phyloP scores from a whole-genome alignment of 1,140 invertebrate genomes.

The Lepidotrigona ventralis region DNA sequence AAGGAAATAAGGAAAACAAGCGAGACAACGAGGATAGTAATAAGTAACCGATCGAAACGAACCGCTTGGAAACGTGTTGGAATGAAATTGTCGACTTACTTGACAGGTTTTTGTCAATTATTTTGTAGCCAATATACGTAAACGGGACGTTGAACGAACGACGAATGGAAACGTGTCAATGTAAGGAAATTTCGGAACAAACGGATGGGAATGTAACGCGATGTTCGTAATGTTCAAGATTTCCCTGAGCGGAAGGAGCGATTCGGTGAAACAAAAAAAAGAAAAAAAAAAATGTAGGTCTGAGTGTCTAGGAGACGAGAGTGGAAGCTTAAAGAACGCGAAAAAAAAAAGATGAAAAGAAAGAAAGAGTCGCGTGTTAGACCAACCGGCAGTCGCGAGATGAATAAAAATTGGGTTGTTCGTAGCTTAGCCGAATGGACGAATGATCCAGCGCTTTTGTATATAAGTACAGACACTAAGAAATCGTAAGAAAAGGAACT shows the following conservation, averaged over 20 bases:
- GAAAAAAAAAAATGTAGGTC: neutral
- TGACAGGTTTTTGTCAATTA: constrained; percentile 73
- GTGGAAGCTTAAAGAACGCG: neutral
- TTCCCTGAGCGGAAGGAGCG: constrained; percentile 31
- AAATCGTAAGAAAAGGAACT: constrained; percentile 47
- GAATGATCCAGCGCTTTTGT: constrained; percentile 66
- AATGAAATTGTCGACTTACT: constrained; percentile 40
- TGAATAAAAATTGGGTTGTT: constrained; percentile 54
- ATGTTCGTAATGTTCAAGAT: constrained; percentile 23
- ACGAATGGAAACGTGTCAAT: constrained; percentile 14
- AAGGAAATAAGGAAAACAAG: no score
- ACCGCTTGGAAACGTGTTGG: neutral
- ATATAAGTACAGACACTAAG: constrained; percentile 59
- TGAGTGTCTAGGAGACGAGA: constrained; percentile 13
- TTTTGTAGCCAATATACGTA: constrained; percentile 67
- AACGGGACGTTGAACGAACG: constrained; percentile 21
- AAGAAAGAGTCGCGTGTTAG: constrained; percentile 54
- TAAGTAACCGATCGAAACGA: neutral
- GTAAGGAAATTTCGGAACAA: constrained; percentile 1
- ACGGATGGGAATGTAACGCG: neutral
- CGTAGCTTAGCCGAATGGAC: constrained; percentile 66
- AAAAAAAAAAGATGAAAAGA: constrained; percentile 31
- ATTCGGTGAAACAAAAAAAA: constrained; percentile 29
- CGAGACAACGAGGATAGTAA: neutral
- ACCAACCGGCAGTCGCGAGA: constrained; percentile 48